A percentile compares a stretch with the other conserved stretches of the same genome.
phyloP scores from a whole-genome alignment of 1,140 invertebrate genomes.

The Lethocerus indicus region DNA sequence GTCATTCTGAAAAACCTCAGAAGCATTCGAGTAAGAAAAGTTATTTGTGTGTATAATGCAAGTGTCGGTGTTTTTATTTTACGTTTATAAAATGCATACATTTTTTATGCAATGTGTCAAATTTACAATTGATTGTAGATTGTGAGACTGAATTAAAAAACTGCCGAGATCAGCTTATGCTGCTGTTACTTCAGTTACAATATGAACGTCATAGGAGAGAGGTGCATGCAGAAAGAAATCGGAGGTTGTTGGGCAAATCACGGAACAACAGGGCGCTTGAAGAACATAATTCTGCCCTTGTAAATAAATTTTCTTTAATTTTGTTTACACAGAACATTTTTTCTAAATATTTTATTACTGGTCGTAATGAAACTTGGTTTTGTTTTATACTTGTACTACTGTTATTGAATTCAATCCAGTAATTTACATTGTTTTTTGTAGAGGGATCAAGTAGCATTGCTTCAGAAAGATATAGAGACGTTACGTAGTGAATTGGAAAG shows the following conservation, averaged over 20 bases:
- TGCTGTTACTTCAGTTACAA: constrained; percentile 59
- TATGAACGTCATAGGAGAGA: constrained; percentile 75
- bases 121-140: too few relatives aligned
- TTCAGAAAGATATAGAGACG: constrained; percentile 43
- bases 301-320: constrained; percentile 22
- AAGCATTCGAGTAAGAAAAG: background rate
- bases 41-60: background rate
- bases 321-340: background rate
- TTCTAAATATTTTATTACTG: background rate
- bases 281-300: constrained; percentile 64
- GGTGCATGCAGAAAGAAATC: constrained; percentile 75
- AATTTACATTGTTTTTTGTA: constrained; percentile 20
- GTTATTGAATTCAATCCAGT: constrained; percentile 3
- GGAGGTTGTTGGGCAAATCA: constrained; percentile 66
- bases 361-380: background rate
- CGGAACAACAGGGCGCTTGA: constrained; percentile 59
- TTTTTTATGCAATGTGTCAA: too few relatives aligned
- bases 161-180: constrained; percentile 39
- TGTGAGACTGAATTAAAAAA: constrained; percentile 16
- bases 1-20: constrained; percentile 17
- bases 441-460: constrained; percentile 45
- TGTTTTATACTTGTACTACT: background rate
- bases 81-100: background rate
- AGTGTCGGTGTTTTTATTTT: background rate
- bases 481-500: constrained; percentile 35